Evolutionary conservation across 1,140 invertebrate genomes (phyloP), one percentile per base, ranked within the genome.

Genomic region (Adelges cooleyi): DNA sequence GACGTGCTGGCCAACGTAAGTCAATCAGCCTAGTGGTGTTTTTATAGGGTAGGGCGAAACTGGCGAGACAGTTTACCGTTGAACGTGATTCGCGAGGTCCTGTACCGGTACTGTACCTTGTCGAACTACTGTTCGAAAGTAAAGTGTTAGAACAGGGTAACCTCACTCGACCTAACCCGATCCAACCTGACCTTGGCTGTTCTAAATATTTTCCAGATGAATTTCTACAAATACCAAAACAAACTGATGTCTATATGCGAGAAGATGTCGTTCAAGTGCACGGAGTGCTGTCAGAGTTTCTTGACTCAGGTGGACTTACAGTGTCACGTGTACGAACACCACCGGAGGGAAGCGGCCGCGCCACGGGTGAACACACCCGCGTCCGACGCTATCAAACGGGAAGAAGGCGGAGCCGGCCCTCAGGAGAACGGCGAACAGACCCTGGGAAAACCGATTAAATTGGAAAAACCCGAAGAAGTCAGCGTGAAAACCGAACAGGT

Each of bases 401-500:
- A 59, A 44, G n/a, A 68, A 69, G 27, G 65, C 67, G 38, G 68
- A 53, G 13, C 67, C 50, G 42, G 71, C 67, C 17, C 70, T 69
- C 38, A 62, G 66, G 69, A 71, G 13, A 29, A 48, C 10, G 27
- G 59, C 13, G 23, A 25, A 17, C 49, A 11, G 46, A 42, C 10
- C 0, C n/a, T 6, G 46, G 42, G 48, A 50, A 66, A 23, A n/a
- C 10, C 27, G 27, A 50, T 65, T 17, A 27, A 48, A 27, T 6
- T n/a, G 27, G 59, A 65, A 25, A 27, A 44, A 0, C 17, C 18
- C 10, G 29, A 66, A 27, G 49, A 49, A 11, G 29, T 44, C 13
- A 65, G 25, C 20, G 51, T 65, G 25, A 53, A 65, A 27, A 46
- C 42, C 13, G 62, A 65, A 33, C n/a, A 15, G 1, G 48, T 42